Evolutionary conservation across 2,797 vertebrate species (phyloP), one percentile per base, ranked within the genome.

Genomic region (Enteromius viviparus): DNA sequence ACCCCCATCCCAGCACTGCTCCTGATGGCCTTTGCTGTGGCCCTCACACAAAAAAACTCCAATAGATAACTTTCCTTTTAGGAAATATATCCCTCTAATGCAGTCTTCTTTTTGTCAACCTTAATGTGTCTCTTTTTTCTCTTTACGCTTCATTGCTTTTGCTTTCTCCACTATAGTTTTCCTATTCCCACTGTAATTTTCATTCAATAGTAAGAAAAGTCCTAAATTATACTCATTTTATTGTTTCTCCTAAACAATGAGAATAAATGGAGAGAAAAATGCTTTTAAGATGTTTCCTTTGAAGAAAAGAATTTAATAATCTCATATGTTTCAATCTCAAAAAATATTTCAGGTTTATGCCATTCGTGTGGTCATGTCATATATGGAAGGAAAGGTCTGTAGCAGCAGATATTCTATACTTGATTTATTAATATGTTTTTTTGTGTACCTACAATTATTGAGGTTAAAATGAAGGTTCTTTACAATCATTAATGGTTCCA

Each of bases 1-100:
- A 76, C 82, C 80, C 85, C 47, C 12, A 81, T 74, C 55, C 75
- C 34, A 62, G 71, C 80, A 84, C 70, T 70, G 83, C 85, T 86
- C 88, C 83, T 69, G 77, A 81, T 69, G n/a, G 84, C 55, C 60
- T 53, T 40, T 42, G 51, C 23, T 60, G 37, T 81, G 23, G 40
- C 19, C 12, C 53, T 72, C 51, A 9, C 26, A 69, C 64, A 8
- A 26, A 51, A 45, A 53, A 53, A n/a, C 37, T 21, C 45, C 29
- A 12, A 80, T 32, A 70, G 9, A 58, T 80, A 4, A 29, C 12
- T 34, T n/a, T 47, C 10, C 60, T 47, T 49, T 78, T 49, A 65
- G 40, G 32, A 78, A 64, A 64, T 47, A 29, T 15, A 17, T 17
- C 23, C 7, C 17, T 76, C 42, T 77, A 77, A 77, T 77, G 23